These are phyloP conservation scores for Paratilapia polleni DNA, from an alignment of 2,113 vertebrate genomes.

Conservation along the genomic window DNA sequence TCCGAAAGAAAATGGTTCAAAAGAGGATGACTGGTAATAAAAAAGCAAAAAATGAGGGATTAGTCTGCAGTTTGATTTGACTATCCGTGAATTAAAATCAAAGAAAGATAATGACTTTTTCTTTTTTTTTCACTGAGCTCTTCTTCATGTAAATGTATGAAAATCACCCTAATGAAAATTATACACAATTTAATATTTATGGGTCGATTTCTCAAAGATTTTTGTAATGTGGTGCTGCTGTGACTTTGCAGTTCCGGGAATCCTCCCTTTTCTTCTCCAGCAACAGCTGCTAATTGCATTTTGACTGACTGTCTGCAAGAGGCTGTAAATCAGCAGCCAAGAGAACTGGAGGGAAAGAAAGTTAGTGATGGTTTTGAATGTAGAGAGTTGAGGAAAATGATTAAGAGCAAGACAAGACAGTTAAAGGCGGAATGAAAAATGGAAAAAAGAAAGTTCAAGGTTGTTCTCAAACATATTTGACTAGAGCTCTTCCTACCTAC, in stretches of 20 bases:
- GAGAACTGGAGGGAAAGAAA: slow-evolving; percentile 36
- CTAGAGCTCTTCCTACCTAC: not conserved
- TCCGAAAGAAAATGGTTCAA: slow-evolving; percentile 6
- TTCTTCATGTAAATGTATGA: not conserved
- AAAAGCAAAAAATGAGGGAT: not conserved
- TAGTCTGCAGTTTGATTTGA: not conserved
- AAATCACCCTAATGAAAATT: not conserved
- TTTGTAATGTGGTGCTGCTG: slow-evolving; percentile 2
- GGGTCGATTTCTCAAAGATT: not conserved
- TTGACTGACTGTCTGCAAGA: slow-evolving; percentile 68
- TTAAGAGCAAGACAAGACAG: slow-evolving; percentile 20
- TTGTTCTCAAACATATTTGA: not conserved
- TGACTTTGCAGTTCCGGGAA: slow-evolving; percentile 61
- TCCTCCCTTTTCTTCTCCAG: slow-evolving; percentile 36
- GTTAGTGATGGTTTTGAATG: slow-evolving; percentile 38
- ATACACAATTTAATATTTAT: not conserved
- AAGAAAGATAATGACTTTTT: not conserved
- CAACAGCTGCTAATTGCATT: slow-evolving; percentile 73
- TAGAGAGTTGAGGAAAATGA: slow-evolving; percentile 40
- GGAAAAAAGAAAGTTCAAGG: not conserved
- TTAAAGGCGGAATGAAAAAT: not conserved
- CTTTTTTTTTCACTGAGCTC: not conserved
- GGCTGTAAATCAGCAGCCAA: slow-evolving; percentile 64
- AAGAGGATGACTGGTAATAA: not conserved
- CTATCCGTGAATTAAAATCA: not conserved